Evolutionary conservation across 2,888 invertebrate genomes (phyloP).

Genomic region (Boloria euphrosyne): DNA sequence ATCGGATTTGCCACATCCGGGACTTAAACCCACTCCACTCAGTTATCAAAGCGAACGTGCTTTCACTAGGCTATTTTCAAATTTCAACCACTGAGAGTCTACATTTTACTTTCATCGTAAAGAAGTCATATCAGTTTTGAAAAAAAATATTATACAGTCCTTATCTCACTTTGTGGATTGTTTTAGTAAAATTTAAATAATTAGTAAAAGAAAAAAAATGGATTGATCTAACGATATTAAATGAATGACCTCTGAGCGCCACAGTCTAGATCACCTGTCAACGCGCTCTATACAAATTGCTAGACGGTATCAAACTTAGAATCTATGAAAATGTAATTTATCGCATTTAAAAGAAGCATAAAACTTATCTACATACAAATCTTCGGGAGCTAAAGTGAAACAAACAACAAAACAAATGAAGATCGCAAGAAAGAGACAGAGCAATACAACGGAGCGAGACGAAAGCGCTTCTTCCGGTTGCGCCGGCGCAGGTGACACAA

Average conservation of each 20-base stretch:
- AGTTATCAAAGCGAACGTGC: too few species aligned
- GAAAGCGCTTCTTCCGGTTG: constrained; percentile 74
- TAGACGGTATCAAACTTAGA: constrained; percentile 59
- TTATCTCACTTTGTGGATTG: too few species aligned
- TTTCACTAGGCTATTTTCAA: too few species aligned
- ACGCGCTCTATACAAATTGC: constrained; percentile 66
- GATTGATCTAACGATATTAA: too few species aligned
- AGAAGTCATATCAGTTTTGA: too few species aligned
- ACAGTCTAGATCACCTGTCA: constrained; percentile 68
- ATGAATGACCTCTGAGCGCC: background rate
- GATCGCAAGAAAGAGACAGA: constrained; percentile 47
- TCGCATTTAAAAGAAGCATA: constrained; percentile 76
- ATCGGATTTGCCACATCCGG: too few species aligned
- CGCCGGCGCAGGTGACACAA: constrained; percentile 78
- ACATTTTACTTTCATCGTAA: too few species aligned
- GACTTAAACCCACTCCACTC: too few species aligned
- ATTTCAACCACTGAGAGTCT: too few species aligned
- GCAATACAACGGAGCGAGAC: constrained; percentile 52
- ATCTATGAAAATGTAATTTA: constrained; percentile 75
- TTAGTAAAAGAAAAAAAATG: too few species aligned
- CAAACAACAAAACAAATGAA: constrained; percentile 68
- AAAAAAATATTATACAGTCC: too few species aligned
- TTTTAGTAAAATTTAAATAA: too few species aligned
- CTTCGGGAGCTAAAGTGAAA: constrained; percentile 65
- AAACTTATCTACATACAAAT: constrained; percentile 74